phyloP scores from a whole-genome alignment of 2,888 invertebrate species.

The Hecatera dysodea region DNA sequence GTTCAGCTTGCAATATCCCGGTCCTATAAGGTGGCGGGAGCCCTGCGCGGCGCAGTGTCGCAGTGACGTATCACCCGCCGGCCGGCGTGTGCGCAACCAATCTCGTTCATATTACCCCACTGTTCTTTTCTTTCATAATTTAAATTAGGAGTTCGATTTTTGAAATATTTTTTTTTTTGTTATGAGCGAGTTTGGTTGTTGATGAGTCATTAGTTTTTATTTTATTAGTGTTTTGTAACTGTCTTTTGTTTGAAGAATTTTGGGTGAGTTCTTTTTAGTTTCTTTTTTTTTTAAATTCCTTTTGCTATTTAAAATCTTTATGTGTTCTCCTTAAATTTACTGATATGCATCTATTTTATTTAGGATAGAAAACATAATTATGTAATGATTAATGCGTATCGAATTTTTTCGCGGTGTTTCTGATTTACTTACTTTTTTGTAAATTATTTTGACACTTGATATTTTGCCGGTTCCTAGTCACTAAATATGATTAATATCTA shows the following conservation, averaged over 20 bases:
- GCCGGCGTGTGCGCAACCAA: constrained; percentile 62
- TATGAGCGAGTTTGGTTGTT: constrained; percentile 45
- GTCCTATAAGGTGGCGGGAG: constrained; percentile 53
- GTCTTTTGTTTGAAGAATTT: constrained; percentile 3
- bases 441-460: not conserved
- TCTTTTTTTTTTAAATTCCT: not conserved
- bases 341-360: not conserved
- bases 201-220: constrained; percentile 42
- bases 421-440: not conserved
- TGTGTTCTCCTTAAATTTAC: not conserved
- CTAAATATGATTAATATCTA: too few species aligned
- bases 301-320: not conserved
- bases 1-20: constrained; percentile 55
- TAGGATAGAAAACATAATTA: not conserved
- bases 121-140: constrained; percentile 41
- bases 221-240: constrained; percentile 45
- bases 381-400: not conserved
- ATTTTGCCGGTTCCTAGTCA: not conserved
- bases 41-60: constrained; percentile 56
- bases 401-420: not conserved
- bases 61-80: constrained; percentile 67
- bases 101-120: constrained; percentile 45
- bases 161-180: constrained; percentile 8
- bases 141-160: constrained; percentile 15
- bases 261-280: constrained; percentile 38